Evolutionary conservation across 2,888 invertebrate genomes (phyloP).

Genomic region (Hyles lineata): DNA sequence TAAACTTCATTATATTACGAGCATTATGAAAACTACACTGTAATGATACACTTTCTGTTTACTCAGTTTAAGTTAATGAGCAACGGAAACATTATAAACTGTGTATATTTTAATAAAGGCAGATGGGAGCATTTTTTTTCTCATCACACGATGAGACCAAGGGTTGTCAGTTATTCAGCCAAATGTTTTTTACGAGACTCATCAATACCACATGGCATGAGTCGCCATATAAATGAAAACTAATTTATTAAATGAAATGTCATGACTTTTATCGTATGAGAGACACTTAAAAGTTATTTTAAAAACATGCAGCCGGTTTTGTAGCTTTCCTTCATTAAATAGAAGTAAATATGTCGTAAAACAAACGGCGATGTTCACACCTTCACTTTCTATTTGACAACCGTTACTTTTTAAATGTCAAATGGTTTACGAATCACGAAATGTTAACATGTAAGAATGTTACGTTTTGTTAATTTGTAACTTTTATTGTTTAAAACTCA

Average conservation of each 20-base stretch:
- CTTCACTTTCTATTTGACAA: conserved; percentile 23
- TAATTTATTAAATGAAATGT: not conserved
- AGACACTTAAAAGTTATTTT: conserved; percentile 18
- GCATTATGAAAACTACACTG: not conserved
- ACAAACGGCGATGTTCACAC: conserved; percentile 11
- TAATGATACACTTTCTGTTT: conserved; percentile 9
- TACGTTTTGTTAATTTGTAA: conserved; percentile 13
- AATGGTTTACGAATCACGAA: conserved; percentile 6
- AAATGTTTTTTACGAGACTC: conserved; percentile 3
- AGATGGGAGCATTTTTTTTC: not conserved
- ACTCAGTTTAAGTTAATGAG: conserved; percentile 1
- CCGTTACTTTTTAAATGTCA: conserved; percentile 25
- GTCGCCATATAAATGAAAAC: conserved; percentile 1
- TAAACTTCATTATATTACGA: conserved; percentile 11
- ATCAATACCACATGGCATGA: conserved; percentile 15
- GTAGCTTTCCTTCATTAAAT: conserved; percentile 26
- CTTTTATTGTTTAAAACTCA: not conserved
- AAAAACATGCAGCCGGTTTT: not conserved
- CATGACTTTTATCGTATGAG: conserved; percentile 23
- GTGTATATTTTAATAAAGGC: conserved; percentile 11
- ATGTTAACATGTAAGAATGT: not conserved
- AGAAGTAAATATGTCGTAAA: conserved; percentile 25
- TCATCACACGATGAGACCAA: not conserved
- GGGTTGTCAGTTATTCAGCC: conserved; percentile 12
- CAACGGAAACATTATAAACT: not conserved